Conservation (phyloP, 2,113 vertebrate genomes). For the Alethe castanea region DNA sequence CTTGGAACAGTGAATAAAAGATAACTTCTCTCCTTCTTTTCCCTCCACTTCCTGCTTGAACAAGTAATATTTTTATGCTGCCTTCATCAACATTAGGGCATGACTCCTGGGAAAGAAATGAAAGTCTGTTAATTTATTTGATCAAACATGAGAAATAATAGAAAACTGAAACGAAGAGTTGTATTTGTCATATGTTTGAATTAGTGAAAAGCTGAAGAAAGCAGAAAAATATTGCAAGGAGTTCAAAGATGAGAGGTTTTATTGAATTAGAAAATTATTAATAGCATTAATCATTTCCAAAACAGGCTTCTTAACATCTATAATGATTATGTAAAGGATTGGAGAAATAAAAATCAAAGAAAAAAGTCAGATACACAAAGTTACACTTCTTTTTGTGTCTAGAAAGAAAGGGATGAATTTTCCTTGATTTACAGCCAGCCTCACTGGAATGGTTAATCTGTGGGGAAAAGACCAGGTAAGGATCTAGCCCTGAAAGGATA, state of each 20-base stretch:
- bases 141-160: slow-evolving; percentile 65
- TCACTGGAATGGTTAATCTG: neutral
- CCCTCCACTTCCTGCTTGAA: neutral
- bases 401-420: neutral
- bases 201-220: slow-evolving; percentile 54
- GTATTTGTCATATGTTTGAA: slow-evolving; percentile 51
- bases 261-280: slow-evolving; percentile 64
- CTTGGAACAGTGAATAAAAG: neutral
- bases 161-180: slow-evolving; percentile 47
- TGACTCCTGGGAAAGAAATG: slow-evolving; percentile 63
- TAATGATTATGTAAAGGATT: slow-evolving; percentile 39
- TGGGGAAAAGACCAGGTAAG: neutral
- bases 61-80: slow-evolving; percentile 49
- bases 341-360: slow-evolving; percentile 29
- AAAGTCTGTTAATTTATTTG: slow-evolving; percentile 67
- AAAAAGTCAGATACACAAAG: neutral
- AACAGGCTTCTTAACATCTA: slow-evolving; percentile 31
- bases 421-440: neutral
- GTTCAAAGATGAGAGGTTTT: slow-evolving; percentile 54
- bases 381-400: neutral
- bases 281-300: slow-evolving; percentile 53
- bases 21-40: neutral
- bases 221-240: slow-evolving; percentile 58
- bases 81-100: slow-evolving; percentile 40
- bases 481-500: neutral